Evolutionary conservation across 2,113 vertebrate species (phyloP), one percentile per base, ranked within the genome.

Genomic region (Pedetes capensis): DNA sequence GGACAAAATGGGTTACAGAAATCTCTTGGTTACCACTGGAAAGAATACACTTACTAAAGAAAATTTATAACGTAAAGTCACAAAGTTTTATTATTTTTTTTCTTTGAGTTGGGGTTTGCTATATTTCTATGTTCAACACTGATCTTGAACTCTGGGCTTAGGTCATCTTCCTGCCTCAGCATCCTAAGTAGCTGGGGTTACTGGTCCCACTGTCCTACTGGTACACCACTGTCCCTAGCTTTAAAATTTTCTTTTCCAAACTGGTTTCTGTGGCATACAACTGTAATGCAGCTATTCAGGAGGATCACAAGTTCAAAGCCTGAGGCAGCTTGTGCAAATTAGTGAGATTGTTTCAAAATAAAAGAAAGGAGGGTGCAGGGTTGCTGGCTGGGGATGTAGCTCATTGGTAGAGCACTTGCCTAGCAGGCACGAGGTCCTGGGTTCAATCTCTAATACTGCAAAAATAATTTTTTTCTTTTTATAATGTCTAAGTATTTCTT

Each of bases 1-100:
- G 97, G 37, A 95, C 57, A 92, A 5, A 27, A 12, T 37, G 9
- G 29, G 22, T 93, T 95, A 97, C 13, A 80, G 47, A 44, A 57
- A 76, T 39, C 16, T 88, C 59, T 85, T 91, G 32, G 29, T 69
- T 92, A 91, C 8, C 79, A 96, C 3, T 51, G 61, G 8, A 89
- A 23, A 96, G 1, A 92, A 86, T 44, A 74, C 16, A 64, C 57
- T 76, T 89, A 83, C 17, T 93, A 47, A 57, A 37, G 82, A 82
- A 68, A 39, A 64, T 63, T 27, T 27, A n/a, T n/a, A 66, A 57
- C 32, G 25, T 1, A 80, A 85, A 84, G 42, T 66, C 29, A 59
- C 55, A 89, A 68, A 76, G 17, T 22, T 25, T 64, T 75, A 6
- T 86, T 89, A 88, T n/a, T 63, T 23, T 8, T 59, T 87, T 5